These are phyloP conservation scores for Actinostola sp. DNA, from an alignment of 92 coral and sea anemone species.

Conservation along the genomic window DNA sequence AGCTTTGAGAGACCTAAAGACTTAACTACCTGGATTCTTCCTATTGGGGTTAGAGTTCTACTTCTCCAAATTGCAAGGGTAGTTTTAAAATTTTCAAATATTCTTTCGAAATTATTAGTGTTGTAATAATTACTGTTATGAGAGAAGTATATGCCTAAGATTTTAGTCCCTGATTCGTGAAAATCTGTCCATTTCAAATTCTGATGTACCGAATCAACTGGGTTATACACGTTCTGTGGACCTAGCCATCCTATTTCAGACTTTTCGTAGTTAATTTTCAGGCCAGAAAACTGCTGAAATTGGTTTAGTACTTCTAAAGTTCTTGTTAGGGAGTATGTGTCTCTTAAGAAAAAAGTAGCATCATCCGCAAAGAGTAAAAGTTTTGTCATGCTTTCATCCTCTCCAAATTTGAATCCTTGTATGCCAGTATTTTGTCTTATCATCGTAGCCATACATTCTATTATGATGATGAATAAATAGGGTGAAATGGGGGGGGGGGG, in stretches of 20 bases:
- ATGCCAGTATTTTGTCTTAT: conserved; percentile 9
- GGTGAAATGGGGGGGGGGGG: conserved; percentile 23
- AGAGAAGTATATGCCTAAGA: conserved; percentile 19
- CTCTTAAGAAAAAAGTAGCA: conserved; percentile 13
- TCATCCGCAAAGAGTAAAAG: conserved; percentile 18
- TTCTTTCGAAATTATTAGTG: conserved; percentile 15
- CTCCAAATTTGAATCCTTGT: conserved; percentile 6
- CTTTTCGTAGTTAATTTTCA: conserved; percentile 15
- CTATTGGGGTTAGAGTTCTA: conserved; percentile 1
- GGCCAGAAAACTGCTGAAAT: conserved; percentile 16
- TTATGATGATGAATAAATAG: conserved; percentile 2
- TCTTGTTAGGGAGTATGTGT: background rate
- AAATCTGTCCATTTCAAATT: conserved; percentile 26
- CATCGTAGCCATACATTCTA: conserved; percentile 16
- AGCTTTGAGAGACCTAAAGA: conserved; percentile 19
- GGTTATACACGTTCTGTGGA: background rate
- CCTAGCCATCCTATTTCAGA: conserved; percentile 27
- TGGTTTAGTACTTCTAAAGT: background rate
- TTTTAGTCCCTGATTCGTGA: conserved; percentile 3
- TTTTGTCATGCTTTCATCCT: conserved; percentile 6
- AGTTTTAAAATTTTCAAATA: conserved; percentile 28
- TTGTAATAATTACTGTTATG: background rate
- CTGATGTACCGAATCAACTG: background rate
- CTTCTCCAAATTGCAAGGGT: conserved; percentile 13
- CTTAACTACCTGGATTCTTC: conserved; percentile 9